phyloP scores from a whole-genome alignment of 2,888 invertebrate genomes.

The Danaus chrysippus region DNA sequence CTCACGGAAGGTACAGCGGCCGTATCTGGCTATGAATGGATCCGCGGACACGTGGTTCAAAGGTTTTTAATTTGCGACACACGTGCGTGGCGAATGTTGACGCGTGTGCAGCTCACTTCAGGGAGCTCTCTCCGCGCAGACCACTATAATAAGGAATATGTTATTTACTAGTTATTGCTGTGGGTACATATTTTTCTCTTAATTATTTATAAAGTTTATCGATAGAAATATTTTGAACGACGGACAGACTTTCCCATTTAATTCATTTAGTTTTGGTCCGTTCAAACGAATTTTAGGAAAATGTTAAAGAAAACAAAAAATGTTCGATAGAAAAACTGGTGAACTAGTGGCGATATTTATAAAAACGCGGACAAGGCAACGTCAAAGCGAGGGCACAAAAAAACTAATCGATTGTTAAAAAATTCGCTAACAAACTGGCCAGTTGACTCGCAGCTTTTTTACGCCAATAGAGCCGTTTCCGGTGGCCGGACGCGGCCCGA shows the following conservation, averaged over 20 bases:
- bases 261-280: constrained; percentile 17
- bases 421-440: constrained; percentile 63
- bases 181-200: neutral
- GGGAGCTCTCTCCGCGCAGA: constrained; percentile 30
- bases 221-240: constrained; percentile 17
- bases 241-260: constrained; percentile 42
- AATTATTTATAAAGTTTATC: constrained; percentile 2
- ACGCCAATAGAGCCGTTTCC: constrained; percentile 71
- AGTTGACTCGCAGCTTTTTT: constrained; percentile 67
- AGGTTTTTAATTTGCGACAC: constrained; percentile 71
- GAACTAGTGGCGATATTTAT: constrained; percentile 33
- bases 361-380: constrained; percentile 40
- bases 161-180: constrained; percentile 12
- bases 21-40: constrained; percentile 64
- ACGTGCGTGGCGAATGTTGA: constrained; percentile 66
- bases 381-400: constrained; percentile 54
- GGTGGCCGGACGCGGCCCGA: constrained; percentile 66
- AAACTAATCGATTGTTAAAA: constrained; percentile 62
- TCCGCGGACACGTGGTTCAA: constrained; percentile 45
- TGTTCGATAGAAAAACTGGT: constrained; percentile 26
- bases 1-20: constrained; percentile 52
- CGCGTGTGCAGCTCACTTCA: constrained; percentile 51
- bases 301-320: constrained; percentile 24
- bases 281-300: constrained; percentile 21
- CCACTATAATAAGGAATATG: constrained; percentile 28